Conservation (phyloP, 1,140 invertebrate species). For the Nixonia krombeini region DNA sequence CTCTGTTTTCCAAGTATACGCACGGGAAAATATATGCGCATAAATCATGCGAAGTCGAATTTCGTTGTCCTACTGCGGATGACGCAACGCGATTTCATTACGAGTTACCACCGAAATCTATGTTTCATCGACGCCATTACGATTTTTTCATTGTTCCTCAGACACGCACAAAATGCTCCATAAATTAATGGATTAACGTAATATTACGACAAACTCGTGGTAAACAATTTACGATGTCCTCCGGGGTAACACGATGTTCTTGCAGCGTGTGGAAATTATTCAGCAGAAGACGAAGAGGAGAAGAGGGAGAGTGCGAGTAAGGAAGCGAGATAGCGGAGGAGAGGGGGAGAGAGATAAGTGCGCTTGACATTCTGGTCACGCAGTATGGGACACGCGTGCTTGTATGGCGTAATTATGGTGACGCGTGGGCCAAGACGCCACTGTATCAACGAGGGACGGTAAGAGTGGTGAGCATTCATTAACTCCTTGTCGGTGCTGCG, state of each 20-base stretch:
- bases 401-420: constrained; percentile 65
- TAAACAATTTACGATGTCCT: constrained; percentile 8
- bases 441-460: constrained; percentile 51
- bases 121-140: too few species aligned
- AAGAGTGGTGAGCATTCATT: constrained; percentile 58
- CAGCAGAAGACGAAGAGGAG: constrained; percentile 26
- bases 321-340: too few species aligned
- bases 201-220: constrained; percentile 2
- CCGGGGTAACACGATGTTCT: constrained; percentile 17
- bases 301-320: too few species aligned
- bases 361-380: constrained; percentile 60
- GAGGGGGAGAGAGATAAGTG: too few species aligned
- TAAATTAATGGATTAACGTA: too few species aligned
- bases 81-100: too few species aligned
- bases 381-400: constrained; percentile 61
- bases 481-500: constrained; percentile 42
- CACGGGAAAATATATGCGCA: neutral
- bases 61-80: too few species aligned
- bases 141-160: too few species aligned
- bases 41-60: too few species aligned
- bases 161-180: too few species aligned
- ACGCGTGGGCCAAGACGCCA: constrained; percentile 65
- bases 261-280: constrained; percentile 42
- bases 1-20: neutral
- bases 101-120: too few species aligned